These are phyloP conservation scores for Seriola aureovittata DNA, from an alignment of 2,113 vertebrate genomes.

Conservation along the genomic window DNA sequence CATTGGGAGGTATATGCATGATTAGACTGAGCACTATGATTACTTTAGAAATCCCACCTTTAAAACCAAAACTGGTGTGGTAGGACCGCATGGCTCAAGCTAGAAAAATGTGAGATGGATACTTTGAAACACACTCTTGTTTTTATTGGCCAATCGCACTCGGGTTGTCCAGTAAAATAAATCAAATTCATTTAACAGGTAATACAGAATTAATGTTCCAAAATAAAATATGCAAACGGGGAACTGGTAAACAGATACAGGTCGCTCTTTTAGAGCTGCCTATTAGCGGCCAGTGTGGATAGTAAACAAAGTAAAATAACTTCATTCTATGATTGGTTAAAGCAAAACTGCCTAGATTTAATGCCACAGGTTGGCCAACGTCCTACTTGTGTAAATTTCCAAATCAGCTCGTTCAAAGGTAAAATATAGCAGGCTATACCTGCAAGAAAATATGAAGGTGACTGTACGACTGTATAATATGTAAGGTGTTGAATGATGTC, in stretches of 20 bases:
- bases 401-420: conserved; percentile 23
- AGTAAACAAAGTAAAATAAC: conserved; percentile 11
- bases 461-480: conserved; percentile 48
- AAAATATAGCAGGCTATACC: conserved; percentile 26
- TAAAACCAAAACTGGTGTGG: background rate
- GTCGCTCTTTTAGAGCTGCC: background rate
- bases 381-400: conserved; percentile 21
- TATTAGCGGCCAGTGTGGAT: background rate
- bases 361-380: conserved; percentile 17
- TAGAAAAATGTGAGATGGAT: background rate
- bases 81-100: background rate
- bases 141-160: background rate
- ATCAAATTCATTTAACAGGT: background rate
- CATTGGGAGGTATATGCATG: background rate
- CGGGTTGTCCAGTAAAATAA: background rate
- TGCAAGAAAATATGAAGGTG: conserved; percentile 38
- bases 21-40: background rate
- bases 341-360: conserved; percentile 9
- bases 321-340: background rate
- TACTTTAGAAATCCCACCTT: background rate
- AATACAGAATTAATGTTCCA: background rate
- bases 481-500: conserved; percentile 67
- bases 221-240: background rate
- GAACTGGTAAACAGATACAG: background rate
- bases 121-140: background rate